phyloP scores from a whole-genome alignment of 1,140 invertebrate species.

The Ylistrum balloti region DNA sequence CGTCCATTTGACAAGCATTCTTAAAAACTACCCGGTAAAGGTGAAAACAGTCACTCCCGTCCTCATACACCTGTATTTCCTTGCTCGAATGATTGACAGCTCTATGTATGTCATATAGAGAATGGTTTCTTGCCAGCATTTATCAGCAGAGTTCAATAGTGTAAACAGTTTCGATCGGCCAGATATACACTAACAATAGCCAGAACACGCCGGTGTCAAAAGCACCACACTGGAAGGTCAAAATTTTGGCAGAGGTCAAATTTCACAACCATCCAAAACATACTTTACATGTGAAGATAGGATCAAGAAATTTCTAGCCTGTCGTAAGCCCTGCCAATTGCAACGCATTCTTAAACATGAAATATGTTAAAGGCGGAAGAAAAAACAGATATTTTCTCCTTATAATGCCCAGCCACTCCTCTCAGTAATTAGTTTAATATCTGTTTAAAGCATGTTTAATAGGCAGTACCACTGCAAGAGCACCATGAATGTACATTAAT shows the following conservation, averaged over 20 bases:
- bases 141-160: constrained; percentile 33
- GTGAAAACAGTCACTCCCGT: constrained; percentile 14
- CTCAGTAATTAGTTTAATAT: background rate
- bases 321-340: background rate
- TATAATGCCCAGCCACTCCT: background rate
- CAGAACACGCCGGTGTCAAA: constrained; percentile 6
- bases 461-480: background rate
- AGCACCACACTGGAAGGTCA: background rate
- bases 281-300: background rate
- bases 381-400: background rate
- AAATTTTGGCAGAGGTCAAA: background rate
- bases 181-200: background rate
- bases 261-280: constrained; percentile 33
- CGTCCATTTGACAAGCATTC: constrained; percentile 27
- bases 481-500: too few relatives aligned
- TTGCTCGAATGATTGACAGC: background rate
- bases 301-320: background rate
- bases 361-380: background rate
- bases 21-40: background rate
- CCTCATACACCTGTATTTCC: background rate
- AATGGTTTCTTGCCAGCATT: constrained; percentile 15
- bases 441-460: background rate
- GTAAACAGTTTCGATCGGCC: constrained; percentile 6
- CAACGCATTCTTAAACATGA: constrained; percentile 33
- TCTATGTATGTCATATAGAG: constrained; percentile 21